Percentiles rank a stretch among this genome's conserved stretches.
phyloP scores from a whole-genome alignment of 2,113 vertebrate genomes.

The Sula dactylatra region DNA sequence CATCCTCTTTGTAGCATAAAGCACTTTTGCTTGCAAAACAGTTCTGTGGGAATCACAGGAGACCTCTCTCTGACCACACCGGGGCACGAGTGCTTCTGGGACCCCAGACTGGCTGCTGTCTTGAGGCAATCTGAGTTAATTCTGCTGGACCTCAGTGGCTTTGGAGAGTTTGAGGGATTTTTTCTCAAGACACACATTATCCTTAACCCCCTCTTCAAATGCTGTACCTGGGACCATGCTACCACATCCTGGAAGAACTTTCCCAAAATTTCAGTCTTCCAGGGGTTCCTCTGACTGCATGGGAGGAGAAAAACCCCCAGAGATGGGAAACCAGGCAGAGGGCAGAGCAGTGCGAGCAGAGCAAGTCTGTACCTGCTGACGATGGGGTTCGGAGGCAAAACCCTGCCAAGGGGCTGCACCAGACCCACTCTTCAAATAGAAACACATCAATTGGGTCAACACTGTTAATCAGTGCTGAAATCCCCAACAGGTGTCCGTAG shows the following conservation, averaged over 20 bases:
- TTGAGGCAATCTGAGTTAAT: neutral
- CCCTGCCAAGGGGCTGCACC: neutral
- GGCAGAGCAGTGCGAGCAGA: neutral
- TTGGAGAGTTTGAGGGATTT: neutral
- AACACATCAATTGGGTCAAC: neutral
- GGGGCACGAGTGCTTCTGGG: neutral
- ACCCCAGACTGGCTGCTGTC: neutral
- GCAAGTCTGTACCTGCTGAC: rapidly evolving
- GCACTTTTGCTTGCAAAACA: neutral
- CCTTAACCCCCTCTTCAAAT: neutral
- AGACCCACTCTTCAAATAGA: rapidly evolving
- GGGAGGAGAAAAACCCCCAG: rapidly evolving
- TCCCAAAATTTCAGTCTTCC: rapidly evolving
- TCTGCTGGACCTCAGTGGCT: neutral
- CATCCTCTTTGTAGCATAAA: neutral
- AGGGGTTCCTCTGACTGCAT: rapidly evolving
- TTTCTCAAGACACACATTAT: neutral
- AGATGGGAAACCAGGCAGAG: neutral
- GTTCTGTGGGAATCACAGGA: rapidly evolving
- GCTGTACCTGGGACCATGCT: neutral
- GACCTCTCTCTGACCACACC: neutral
- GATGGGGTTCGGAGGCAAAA: neutral
- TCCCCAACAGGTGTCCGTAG: neutral
- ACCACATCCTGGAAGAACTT: neutral
- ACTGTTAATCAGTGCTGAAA: rapidly evolving